These are phyloP conservation scores for Cyclopterus lumpus DNA, from an alignment of 2,797 vertebrate species.

Conservation along the genomic window DNA sequence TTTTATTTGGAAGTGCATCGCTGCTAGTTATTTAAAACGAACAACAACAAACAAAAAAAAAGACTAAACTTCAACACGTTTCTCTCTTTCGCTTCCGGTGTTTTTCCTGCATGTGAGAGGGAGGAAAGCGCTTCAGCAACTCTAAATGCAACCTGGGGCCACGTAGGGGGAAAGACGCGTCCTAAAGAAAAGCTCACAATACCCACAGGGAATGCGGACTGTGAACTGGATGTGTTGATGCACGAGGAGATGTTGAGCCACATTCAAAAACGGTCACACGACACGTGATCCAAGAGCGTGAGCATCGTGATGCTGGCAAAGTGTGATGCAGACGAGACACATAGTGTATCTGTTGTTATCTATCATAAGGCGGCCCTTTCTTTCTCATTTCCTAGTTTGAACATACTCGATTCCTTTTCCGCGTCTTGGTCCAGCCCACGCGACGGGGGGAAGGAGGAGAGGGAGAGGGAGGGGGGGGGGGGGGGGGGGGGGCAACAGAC, in stretches of 20 bases:
- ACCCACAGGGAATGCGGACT: constrained; percentile 50
- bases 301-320: too few relatives aligned
- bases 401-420: not conserved
- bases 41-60: not conserved
- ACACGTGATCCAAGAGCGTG: not conserved
- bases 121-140: not conserved
- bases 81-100: not conserved
- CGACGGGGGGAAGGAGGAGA: not conserved
- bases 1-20: constrained; percentile 48
- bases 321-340: too few relatives aligned
- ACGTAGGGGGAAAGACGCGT: not conserved
- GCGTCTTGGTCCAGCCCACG: not conserved
- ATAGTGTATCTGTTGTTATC: too few relatives aligned
- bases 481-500: not conserved
- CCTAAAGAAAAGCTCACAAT: not conserved
- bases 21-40: not conserved
- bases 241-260: constrained; percentile 42
- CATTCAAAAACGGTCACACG: not conserved
- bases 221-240: constrained; percentile 64
- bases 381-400: not conserved
- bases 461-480: too few relatives aligned
- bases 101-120: not conserved
- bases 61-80: not conserved
- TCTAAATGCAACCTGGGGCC: constrained; percentile 30
- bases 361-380: not conserved